Conservation (phyloP, 2,113 vertebrate genomes). For the Theristicus caerulescens region DNA sequence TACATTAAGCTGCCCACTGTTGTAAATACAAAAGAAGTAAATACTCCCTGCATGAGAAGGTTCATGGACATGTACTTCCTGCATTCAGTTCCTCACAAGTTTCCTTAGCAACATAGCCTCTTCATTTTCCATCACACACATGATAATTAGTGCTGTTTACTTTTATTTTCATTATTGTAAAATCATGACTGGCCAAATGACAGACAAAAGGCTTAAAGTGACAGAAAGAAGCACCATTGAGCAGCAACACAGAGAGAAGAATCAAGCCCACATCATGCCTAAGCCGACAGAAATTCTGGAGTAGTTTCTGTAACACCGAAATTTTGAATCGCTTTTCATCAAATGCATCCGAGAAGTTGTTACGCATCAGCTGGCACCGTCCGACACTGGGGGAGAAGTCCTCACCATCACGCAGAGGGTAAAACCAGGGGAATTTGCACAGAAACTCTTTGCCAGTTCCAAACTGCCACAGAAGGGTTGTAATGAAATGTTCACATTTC, state of each 20-base stretch:
- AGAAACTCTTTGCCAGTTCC: neutral
- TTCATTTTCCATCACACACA: neutral
- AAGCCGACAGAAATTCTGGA: neutral
- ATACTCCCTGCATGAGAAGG: neutral
- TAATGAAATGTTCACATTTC: neutral
- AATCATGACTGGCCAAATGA: neutral
- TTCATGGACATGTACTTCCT: neutral
- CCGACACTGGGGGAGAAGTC: neutral
- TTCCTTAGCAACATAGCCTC: neutral
- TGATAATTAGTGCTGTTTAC: neutral
- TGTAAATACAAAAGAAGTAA: neutral
- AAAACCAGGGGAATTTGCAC: neutral
- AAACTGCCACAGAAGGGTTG: neutral
- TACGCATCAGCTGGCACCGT: neutral
- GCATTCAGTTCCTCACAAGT: neutral
- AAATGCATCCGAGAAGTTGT: neutral
- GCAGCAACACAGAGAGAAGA: neutral
- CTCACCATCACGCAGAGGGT: neutral
- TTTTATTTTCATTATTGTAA: neutral
- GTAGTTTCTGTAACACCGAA: neutral
- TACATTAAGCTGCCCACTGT: neutral
- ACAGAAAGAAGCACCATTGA: neutral
- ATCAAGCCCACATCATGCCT: rapidly evolving
- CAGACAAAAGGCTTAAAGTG: neutral
- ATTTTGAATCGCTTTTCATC: neutral